phyloP scores from a whole-genome alignment of 2,797 vertebrate genomes.

The Acanthurus lineatus region DNA sequence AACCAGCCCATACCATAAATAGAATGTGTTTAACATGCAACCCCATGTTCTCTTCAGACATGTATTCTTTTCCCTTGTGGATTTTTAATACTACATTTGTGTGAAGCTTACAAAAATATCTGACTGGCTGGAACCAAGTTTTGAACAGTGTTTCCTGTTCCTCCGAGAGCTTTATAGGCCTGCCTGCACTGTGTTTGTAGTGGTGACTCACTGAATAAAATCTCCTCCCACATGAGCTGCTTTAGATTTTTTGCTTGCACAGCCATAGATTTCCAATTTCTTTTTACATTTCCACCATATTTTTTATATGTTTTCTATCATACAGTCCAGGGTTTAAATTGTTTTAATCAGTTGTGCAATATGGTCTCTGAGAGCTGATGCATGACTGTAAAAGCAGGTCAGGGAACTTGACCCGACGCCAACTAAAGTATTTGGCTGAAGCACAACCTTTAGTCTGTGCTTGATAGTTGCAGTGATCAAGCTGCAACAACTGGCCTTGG shows the following conservation, averaged over 20 bases:
- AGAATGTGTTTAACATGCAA: slow-evolving; percentile 73
- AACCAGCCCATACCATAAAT: slow-evolving; percentile 72
- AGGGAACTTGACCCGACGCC: slow-evolving; percentile 42
- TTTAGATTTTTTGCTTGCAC: not conserved
- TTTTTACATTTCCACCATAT: not conserved
- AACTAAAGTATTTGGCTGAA: slow-evolving; percentile 30
- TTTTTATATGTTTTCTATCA: slow-evolving; percentile 27
- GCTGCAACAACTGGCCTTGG: slow-evolving; percentile 11
- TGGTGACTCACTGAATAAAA: slow-evolving; percentile 57
- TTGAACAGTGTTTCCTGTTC: slow-evolving; percentile 59
- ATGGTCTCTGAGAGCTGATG: slow-evolving; percentile 25
- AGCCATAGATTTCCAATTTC: too few species aligned
- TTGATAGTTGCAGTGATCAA: slow-evolving; percentile 33
- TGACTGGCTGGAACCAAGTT: slow-evolving; percentile 44
- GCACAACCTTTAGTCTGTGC: slow-evolving; percentile 32
- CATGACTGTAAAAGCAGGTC: slow-evolving; percentile 39
- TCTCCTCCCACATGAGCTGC: not conserved
- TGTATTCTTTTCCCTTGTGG: slow-evolving; percentile 53
- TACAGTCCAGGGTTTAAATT: slow-evolving; percentile 14
- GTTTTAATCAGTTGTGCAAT: slow-evolving; percentile 39
- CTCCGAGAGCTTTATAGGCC: slow-evolving; percentile 47
- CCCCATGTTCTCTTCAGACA: slow-evolving; percentile 40
- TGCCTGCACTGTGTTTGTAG: slow-evolving; percentile 45
- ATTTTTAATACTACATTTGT: slow-evolving; percentile 69
- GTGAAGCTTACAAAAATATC: slow-evolving; percentile 63